These are phyloP conservation scores for Falco rusticolus DNA, from an alignment of 2,797 vertebrate species.

Conservation along the genomic window DNA sequence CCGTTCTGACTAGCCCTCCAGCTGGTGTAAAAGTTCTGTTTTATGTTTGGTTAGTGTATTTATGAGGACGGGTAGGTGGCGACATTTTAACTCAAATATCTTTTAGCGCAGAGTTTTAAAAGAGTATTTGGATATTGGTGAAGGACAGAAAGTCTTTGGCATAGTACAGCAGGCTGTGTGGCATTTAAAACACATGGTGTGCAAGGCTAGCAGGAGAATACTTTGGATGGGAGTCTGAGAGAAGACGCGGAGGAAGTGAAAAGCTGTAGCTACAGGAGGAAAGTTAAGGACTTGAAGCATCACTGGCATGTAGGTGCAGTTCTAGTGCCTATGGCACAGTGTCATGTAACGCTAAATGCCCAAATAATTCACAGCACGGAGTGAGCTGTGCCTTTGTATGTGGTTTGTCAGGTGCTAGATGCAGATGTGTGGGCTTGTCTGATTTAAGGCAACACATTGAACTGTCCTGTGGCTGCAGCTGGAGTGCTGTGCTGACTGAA, in stretches of 20 bases:
- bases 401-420: neutral
- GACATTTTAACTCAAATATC: constrained; percentile 29
- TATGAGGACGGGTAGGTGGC: constrained; percentile 58
- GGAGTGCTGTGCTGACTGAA: neutral
- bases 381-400: neutral
- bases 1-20: constrained; percentile 38
- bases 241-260: neutral
- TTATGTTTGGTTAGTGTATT: constrained; percentile 40
- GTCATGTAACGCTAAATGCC: neutral
- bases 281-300: neutral
- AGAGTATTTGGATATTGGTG: neutral
- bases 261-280: neutral
- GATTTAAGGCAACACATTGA: neutral
- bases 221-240: neutral
- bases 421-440: neutral
- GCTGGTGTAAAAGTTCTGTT: constrained; percentile 14
- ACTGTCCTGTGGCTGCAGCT: neutral
- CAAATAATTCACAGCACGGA: neutral
- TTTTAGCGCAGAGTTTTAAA: neutral
- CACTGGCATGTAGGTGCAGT: neutral
- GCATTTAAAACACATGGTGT: constrained; percentile 59
- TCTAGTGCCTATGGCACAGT: neutral
- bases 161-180: constrained; percentile 21
- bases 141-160: constrained; percentile 44
- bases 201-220: constrained; percentile 7